Base-by-base conservation (phyloP, 1,140 invertebrate species). In the Diuraphis noxia region DNA sequence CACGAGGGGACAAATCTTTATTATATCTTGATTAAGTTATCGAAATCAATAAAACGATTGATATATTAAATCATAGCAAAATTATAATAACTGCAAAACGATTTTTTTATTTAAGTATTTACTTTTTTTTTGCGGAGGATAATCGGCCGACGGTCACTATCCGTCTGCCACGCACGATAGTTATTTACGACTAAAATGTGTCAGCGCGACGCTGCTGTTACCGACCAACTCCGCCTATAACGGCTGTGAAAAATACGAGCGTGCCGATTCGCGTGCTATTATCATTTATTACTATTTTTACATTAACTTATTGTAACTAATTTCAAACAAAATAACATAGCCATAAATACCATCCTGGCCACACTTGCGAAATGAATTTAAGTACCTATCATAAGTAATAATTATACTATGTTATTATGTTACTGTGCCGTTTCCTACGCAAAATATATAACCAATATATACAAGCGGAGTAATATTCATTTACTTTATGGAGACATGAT, bases 251-350 rank as follows among this genome's bases (percentile, higher is more conserved):
- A 81, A 81, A 38, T 40, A 81, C 79, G 38, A 81, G 23, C 79
- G 23, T 79, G 72, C 72, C n/a, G 72, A 79, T 79, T 79, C 79
- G 79, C 23, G 9, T 40, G 36, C 34, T 38, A 81, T 79, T 82
- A 82, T 82, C 81, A 41, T 82, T 82, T 41, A 82, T 82, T 82
- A 38, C 25, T 82, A 40, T 38, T 82, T 40, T 82, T 82, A 82
- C 81, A 38, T 82, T 82, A 82, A 82, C 23, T 82, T 41, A 41
- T 79, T 23, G 40, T 82, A 41, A 41, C 23, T 38, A 81, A 40
- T 82, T 82, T 41, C 38, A 17, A 40, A 81, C 36, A 82, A 38
- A 40, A 40, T 23, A 25, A 40, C 38, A 41, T 9, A 5, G 25
- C 10, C 25, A 25, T 41, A 41, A 40, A 82, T 30, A 40, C 36